Base-by-base conservation (phyloP, 2,888 invertebrate species). In the Calephelis perditalis region DNA sequence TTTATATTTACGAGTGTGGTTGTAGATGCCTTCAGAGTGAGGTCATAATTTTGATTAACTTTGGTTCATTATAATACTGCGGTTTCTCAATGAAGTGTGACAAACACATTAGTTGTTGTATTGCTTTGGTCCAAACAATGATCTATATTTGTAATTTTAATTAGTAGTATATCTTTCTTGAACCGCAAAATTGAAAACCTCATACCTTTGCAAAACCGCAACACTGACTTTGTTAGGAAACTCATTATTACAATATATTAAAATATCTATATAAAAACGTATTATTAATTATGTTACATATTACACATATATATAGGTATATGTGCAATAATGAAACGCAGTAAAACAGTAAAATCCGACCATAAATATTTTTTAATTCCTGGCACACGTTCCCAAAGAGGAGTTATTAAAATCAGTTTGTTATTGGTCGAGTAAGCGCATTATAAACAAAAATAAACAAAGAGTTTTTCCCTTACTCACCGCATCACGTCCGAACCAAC, bases 131-230 rank as follows among this genome's bases (percentile, higher is more conserved):
- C 43, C 9, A 60, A 63, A 63, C 64, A 65, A 63, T 56, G 54
- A 43, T 12, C 57, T 37, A 37, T 47, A 46, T 58, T 59, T 36
- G 26, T 26, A 11, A 46, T 26, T 9, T 15, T 40, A 57, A 61
- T 65, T 54, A 65, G 56, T 64, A 46, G 44, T 44, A 10, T 62
- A 57, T 60, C 54, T 58, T 35, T 55, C 56, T 62, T 59, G 15
- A 62, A 69, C 69, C 67, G 59, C 69, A 66, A 60, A 60, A 60
- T 56, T 59, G 61, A 65, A 65, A 64, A 63, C 62, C 59, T 59
- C 43, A 62, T 59, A 59, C 64, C 63, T 60, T 58, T 64, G 60
- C 60, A 57, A 65, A 65, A 68, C 69, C 69, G 61, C 69, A 69
- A 46, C 46, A 47, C 12, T 46, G 7, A 10, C 7, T 12, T 47